These are phyloP conservation scores for Ormyrus nitidulus DNA, from an alignment of 2,888 invertebrate genomes.

Conservation along the genomic window DNA sequence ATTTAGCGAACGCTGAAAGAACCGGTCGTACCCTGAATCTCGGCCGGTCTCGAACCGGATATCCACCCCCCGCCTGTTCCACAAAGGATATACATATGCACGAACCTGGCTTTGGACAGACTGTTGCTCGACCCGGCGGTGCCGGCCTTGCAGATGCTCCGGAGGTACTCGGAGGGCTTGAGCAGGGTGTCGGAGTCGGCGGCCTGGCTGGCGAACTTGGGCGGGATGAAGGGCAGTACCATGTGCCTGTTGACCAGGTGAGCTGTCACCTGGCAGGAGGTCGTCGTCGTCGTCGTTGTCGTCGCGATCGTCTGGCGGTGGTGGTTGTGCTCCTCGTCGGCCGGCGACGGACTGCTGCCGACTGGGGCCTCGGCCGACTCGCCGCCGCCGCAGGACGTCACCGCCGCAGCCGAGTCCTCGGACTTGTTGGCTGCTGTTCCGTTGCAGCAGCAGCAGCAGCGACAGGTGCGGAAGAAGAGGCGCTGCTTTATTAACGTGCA, in stretches of 20 bases:
- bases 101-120: constrained; percentile 72
- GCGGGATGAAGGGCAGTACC: constrained; percentile 92
- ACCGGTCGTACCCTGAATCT: too few species aligned
- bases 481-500: not conserved
- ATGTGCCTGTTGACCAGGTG: constrained; percentile 90
- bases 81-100: not conserved
- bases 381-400: constrained; percentile 66
- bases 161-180: constrained; percentile 94
- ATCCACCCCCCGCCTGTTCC: too few species aligned
- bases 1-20: too few species aligned
- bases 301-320: constrained; percentile 11
- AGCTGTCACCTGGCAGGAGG: constrained; percentile 68
- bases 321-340: constrained; percentile 52
- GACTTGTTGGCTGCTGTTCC: constrained; percentile 74
- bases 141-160: constrained; percentile 82
- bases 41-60: too few species aligned
- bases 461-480: constrained; percentile 16
- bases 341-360: constrained; percentile 72
- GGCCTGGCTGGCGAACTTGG: constrained; percentile 85
- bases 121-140: constrained; percentile 17
- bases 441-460: constrained; percentile 56
- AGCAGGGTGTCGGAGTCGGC: constrained; percentile 89
- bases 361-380: constrained; percentile 57
- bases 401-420: constrained; percentile 58
- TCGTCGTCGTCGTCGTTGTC: constrained; percentile 43